Percentiles rank a stretch among this genome's conserved stretches.
Evolutionary conservation across 2,113 vertebrate genomes (phyloP).

Genomic region (Eurypyga helias): DNA sequence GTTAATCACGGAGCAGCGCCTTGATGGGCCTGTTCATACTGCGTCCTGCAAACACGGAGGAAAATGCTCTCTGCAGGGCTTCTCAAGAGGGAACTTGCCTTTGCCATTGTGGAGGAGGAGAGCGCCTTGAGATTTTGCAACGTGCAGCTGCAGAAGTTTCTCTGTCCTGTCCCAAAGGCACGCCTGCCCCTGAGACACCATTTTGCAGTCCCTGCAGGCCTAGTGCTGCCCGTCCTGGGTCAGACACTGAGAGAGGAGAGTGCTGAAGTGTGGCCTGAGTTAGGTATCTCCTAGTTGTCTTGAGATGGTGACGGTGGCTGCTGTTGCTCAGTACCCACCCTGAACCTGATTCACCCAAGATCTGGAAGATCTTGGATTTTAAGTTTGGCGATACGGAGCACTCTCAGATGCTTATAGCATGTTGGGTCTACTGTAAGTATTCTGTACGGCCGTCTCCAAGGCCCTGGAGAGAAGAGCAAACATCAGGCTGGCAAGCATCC

Average conservation of each 20-base stretch:
- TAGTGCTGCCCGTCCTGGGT: accelerated
- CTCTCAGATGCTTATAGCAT: not conserved
- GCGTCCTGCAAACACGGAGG: not conserved
- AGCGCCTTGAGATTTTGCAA: not conserved
- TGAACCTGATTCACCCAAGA: not conserved
- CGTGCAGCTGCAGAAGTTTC: not conserved
- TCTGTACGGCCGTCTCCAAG: not conserved
- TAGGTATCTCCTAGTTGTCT: not conserved
- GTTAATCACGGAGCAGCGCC: constrained; percentile 5
- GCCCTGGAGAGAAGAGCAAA: not conserved
- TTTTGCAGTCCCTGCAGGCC: not conserved
- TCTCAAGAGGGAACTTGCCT: constrained; percentile 18
- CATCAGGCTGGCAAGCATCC: not conserved
- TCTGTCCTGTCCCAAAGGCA: not conserved
- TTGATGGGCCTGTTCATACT: not conserved
- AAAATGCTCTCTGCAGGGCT: not conserved
- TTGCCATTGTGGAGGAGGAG: not conserved
- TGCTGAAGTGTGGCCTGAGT: not conserved
- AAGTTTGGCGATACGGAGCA: not conserved
- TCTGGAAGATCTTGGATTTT: not conserved
- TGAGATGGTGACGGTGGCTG: not conserved
- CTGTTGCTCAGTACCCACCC: not conserved
- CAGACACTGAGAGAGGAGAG: not conserved
- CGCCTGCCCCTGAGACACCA: not conserved
- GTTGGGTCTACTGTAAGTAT: not conserved